phyloP scores from a whole-genome alignment of 1,140 invertebrate species.

The Heliothis subflexa region DNA sequence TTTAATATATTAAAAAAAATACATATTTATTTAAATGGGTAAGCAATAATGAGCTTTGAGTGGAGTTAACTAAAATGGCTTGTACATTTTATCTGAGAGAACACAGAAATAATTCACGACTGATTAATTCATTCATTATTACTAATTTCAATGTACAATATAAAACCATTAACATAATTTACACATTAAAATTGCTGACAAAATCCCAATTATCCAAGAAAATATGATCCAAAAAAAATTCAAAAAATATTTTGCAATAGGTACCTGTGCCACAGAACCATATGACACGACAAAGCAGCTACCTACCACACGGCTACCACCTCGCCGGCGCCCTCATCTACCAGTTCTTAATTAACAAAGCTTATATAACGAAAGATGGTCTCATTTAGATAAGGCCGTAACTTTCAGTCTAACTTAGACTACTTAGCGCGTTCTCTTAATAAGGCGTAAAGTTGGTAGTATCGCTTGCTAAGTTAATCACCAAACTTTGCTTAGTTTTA shows the following conservation, averaged over 20 bases:
- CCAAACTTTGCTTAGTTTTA: slow-evolving; percentile 65
- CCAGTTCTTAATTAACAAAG: slow-evolving; percentile 87
- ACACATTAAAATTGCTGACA: not conserved
- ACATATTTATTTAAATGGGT: no score
- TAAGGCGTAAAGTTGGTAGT: slow-evolving; percentile 66
- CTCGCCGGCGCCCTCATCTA: slow-evolving; percentile 83
- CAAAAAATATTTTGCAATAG: no score
- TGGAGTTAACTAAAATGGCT: no score
- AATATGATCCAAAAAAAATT: not conserved
- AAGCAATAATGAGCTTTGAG: no score
- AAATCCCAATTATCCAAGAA: not conserved
- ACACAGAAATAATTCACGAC: no score
- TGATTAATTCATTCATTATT: no score
- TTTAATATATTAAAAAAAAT: no score
- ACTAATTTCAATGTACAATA: no score
- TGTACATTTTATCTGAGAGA: no score
- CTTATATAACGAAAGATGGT: slow-evolving; percentile 87
- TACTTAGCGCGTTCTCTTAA: slow-evolving; percentile 78
- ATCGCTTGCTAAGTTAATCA: slow-evolving; percentile 70
- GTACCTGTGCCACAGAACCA: no score
- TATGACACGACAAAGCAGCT: not conserved
- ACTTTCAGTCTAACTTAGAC: slow-evolving; percentile 80
- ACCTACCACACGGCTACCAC: slow-evolving; percentile 69
- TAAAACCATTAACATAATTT: no score
- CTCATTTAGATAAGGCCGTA: slow-evolving; percentile 87